Conservation (phyloP, 2,113 vertebrate genomes). For the Solea senegalensis region DNA sequence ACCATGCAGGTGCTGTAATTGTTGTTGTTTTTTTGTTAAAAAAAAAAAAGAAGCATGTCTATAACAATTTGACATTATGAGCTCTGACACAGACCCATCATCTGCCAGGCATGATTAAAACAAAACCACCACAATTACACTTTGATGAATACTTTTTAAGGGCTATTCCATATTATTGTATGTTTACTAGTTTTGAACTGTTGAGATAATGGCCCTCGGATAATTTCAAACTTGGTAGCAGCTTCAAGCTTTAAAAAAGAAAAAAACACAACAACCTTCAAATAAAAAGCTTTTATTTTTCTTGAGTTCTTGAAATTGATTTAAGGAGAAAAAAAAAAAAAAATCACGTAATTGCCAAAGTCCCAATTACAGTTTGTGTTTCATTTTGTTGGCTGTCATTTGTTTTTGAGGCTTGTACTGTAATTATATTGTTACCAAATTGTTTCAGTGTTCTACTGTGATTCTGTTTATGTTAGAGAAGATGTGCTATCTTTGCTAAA, state of each 20-base stretch:
- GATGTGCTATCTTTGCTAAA: slow-evolving; percentile 79
- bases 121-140: slow-evolving; percentile 44
- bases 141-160: slow-evolving; percentile 72
- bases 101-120: slow-evolving; percentile 45
- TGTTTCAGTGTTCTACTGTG: slow-evolving; percentile 77
- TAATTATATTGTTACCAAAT: slow-evolving; percentile 78
- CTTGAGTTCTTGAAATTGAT: slow-evolving; percentile 45
- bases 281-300: slow-evolving; percentile 27
- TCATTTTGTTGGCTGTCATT: slow-evolving; percentile 58
- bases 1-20: slow-evolving; percentile 35
- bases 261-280: no score
- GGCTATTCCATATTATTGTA: slow-evolving; percentile 81
- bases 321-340: slow-evolving; percentile 21
- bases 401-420: slow-evolving; percentile 74
- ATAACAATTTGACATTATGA: slow-evolving; percentile 17
- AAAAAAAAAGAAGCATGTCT: slow-evolving; percentile 40
- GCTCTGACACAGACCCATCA: slow-evolving; percentile 32
- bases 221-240: slow-evolving; percentile 74
- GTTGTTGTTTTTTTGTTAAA: background rate
- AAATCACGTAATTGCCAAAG: slow-evolving; percentile 80
- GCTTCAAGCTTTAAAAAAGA: slow-evolving; percentile 74
- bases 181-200: slow-evolving; percentile 73
- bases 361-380: slow-evolving; percentile 64
- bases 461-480: slow-evolving; percentile 76
- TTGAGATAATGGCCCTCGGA: slow-evolving; percentile 69